Evolutionary conservation across 1,140 invertebrate species (phyloP).

Genomic region (Callitettix versicolor): DNA sequence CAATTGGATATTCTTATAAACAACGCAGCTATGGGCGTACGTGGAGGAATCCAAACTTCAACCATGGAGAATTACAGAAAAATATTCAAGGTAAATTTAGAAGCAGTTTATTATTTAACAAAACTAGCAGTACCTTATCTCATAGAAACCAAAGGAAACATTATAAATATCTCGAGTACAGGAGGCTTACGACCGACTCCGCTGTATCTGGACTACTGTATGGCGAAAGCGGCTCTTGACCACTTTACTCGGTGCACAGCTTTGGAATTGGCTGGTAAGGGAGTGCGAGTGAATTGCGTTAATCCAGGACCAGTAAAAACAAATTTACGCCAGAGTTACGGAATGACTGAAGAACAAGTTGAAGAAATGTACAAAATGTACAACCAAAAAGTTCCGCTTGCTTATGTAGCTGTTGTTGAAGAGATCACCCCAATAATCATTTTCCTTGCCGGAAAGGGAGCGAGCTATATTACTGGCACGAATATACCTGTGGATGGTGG

Average conservation of each 20-base stretch:
- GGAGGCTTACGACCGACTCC: constrained; percentile 32
- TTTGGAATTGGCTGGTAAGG: too few species aligned
- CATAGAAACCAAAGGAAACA: constrained; percentile 66
- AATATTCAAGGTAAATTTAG: constrained; percentile 74
- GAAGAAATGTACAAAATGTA: too few species aligned
- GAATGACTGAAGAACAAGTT: too few species aligned
- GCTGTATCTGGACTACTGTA: constrained; percentile 34
- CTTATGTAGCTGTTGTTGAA: too few species aligned
- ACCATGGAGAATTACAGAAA: constrained; percentile 70
- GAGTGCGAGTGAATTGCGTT: too few species aligned
- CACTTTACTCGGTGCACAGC: constrained; percentile 51
- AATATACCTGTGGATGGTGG: too few species aligned
- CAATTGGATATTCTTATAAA: constrained; percentile 73
- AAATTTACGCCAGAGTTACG: too few species aligned
- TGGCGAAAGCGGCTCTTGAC: constrained; percentile 52
- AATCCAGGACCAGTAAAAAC: too few species aligned
- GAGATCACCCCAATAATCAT: too few species aligned
- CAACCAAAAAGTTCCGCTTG: too few species aligned
- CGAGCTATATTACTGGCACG: too few species aligned
- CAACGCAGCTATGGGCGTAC: constrained; percentile 75
- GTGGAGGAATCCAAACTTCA: constrained; percentile 73
- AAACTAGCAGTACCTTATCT: constrained; percentile 74
- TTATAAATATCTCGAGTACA: constrained; percentile 87
- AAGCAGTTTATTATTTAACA: constrained; percentile 71
- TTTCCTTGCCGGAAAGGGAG: too few species aligned